These are phyloP conservation scores for Rhinolophus ferrumequinum DNA, from an alignment of 2,113 vertebrate species.

Conservation along the genomic window DNA sequence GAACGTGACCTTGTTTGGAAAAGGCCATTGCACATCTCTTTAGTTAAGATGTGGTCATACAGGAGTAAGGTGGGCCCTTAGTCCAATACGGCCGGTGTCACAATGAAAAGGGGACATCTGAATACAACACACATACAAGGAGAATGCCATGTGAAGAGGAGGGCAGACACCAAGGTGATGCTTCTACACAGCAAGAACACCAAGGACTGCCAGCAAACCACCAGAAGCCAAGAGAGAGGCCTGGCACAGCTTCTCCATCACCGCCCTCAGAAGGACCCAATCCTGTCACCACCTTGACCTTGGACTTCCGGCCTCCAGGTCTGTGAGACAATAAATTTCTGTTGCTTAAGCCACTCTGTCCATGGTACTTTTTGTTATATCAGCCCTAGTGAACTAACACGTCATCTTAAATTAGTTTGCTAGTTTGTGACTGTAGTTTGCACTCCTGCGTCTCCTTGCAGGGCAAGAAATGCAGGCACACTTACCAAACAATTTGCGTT, in stretches of 20 bases:
- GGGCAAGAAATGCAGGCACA: not conserved
- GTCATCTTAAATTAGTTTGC: not conserved
- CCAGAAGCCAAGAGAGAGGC: too few relatives aligned
- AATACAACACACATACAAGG: not conserved
- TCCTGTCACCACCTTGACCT: not conserved
- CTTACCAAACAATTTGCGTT: not conserved
- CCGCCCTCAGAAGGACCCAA: not conserved
- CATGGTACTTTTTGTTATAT: not conserved
- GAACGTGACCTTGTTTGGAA: not conserved
- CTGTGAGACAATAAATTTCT: too few relatives aligned
- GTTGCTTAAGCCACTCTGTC: too few relatives aligned
- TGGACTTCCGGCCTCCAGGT: not conserved
- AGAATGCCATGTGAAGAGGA: fast-evolving
- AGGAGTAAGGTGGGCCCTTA: not conserved
- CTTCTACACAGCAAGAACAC: fast-evolving
- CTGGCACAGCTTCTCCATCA: too few relatives aligned
- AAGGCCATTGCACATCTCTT: not conserved
- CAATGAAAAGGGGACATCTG: not conserved
- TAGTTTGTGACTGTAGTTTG: not conserved
- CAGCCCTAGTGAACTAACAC: not conserved
- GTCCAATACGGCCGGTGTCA: not conserved
- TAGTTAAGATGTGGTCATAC: not conserved
- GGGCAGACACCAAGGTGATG: not conserved
- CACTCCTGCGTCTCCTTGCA: not conserved
- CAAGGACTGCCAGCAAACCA: not conserved